Evolutionary conservation across 2,113 vertebrate genomes (phyloP), one percentile per base, ranked within the genome.

Genomic region (Pholis gunnellus): DNA sequence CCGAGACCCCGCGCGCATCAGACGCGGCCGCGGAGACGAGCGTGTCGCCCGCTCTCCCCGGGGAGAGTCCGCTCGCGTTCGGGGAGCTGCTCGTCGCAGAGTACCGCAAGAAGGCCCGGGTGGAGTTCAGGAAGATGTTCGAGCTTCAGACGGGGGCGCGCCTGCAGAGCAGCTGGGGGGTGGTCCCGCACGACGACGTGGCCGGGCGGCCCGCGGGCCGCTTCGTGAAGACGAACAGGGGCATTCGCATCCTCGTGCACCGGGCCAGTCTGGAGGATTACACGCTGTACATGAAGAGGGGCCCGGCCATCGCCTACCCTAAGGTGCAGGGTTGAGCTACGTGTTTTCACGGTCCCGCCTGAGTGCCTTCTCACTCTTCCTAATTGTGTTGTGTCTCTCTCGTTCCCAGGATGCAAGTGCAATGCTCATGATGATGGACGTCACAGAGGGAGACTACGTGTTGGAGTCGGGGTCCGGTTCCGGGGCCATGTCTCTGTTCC

Each of bases 381-480:
- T 1, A 73, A n/a, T 67, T 7, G 7, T 44, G 20, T 54, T 65
- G 22, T 63, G 18, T 40, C 20, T 57, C 7, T 29, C 18, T 66
- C 25, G 5, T 66, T 9, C n/a, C 2, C 31, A 98, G 98, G 97
- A 98, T 69, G 20, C 93, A 18, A 93, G 27, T 15, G 85, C 93
- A 2, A 85, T 98, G 69, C 71, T 98, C 22, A 78, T 79, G 90
- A 95, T 98, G 97, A 96, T 95, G 95, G 96, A 99, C 38, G 29
- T 97, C 56, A 92, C 85, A n/a, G 94, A 95, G 22, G 97, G 98
- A 77, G 96, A 99, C 87, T 83, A 88, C 0, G 95, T 99, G 63
- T 60, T 99, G 87, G 97, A 99, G 95, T 93, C 90, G 2, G 98
- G 97, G 20, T 97, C 97, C 0, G 98, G 97, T 2, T 98, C 97